Percentiles rank a stretch among this genome's conserved stretches.
phyloP scores from a whole-genome alignment of 2,888 invertebrate genomes.

The Troilus luridus region DNA sequence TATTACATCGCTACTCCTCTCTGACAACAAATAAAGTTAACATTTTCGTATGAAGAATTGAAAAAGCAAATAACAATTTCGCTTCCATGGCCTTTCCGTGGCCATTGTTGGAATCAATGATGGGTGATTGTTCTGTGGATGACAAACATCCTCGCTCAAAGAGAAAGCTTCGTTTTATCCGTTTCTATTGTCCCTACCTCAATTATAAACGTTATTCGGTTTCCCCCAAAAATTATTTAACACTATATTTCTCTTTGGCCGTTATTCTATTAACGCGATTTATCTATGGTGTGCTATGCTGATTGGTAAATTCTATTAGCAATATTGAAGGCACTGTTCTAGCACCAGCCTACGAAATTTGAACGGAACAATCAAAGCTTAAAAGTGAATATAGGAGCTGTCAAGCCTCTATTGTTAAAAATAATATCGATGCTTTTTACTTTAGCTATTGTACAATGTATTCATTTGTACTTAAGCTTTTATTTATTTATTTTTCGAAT shows the following conservation, averaged over 20 bases:
- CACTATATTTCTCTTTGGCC: neutral
- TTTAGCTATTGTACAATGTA: too few relatives aligned
- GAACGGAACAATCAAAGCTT: neutral
- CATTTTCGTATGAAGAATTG: neutral
- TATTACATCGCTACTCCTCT: neutral
- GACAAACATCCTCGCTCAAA: conserved; percentile 27
- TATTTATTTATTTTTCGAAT: too few relatives aligned
- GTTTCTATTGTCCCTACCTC: neutral
- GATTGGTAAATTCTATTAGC: neutral
- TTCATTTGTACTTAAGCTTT: too few relatives aligned
- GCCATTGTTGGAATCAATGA: conserved; percentile 28
- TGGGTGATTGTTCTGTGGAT: conserved; percentile 14
- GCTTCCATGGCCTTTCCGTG: neutral
- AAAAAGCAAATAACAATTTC: conserved; percentile 29
- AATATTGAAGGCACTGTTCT: neutral
- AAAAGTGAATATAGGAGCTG: too few relatives aligned
- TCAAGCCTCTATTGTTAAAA: too few relatives aligned
- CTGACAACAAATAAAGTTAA: neutral
- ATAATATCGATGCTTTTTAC: too few relatives aligned
- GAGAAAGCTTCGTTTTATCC: neutral
- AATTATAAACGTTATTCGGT: conserved; percentile 38
- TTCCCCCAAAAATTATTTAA: conserved; percentile 19
- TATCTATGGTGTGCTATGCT: neutral
- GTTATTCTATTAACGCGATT: neutral
- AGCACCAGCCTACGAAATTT: neutral